Base-by-base conservation (phyloP, 1,140 invertebrate species). In the Cydia splendana region DNA sequence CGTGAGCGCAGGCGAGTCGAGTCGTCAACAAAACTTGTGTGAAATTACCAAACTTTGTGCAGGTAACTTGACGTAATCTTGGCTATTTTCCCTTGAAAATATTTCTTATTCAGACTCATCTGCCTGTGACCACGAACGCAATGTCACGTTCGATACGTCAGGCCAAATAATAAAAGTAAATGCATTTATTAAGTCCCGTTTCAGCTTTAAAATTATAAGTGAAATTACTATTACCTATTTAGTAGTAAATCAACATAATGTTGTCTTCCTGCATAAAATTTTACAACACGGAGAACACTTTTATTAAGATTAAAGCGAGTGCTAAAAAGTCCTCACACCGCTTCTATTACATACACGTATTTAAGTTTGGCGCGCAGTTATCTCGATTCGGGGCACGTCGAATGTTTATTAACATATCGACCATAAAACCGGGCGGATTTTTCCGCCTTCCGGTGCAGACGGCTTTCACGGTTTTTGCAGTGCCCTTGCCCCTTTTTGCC, bases 401-500 rank as follows among this genome's bases (percentile, higher is more conserved):
- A 78, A 80, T 82, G 83, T 91, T 89, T 88, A 91, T 89, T 91
- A 90, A 91, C 87, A 90, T 91, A 90, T 87, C 85, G 82, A 83
- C 85, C 85, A 88, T 90, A 87, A 88, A 89, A 84, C 86, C 81
- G 84, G 76, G 81, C 82, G 83, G 82, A 86, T 88, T 89, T 90
- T 90, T 88, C 78, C 75, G 78, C 71, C 81, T 82, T 81, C 80
- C 81, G 78, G 77, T 82, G 81, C 82, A 85, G 85, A 84, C 84
- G 80, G 81, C 80, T 83, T 87, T 86, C 81, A 87, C 75, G 62
- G 79, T 80, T 88, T 88, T 86, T 85, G 77, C 77, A 81, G 67
- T 81, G 67, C 69, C 74, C 76, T 73, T 78, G 38, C 76, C 51
- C 65, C 62, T 77, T 71, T 76, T 74, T 75, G 75, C 18, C 79